Conservation (phyloP, 2,888 invertebrate genomes). For the Allacma fusca region DNA sequence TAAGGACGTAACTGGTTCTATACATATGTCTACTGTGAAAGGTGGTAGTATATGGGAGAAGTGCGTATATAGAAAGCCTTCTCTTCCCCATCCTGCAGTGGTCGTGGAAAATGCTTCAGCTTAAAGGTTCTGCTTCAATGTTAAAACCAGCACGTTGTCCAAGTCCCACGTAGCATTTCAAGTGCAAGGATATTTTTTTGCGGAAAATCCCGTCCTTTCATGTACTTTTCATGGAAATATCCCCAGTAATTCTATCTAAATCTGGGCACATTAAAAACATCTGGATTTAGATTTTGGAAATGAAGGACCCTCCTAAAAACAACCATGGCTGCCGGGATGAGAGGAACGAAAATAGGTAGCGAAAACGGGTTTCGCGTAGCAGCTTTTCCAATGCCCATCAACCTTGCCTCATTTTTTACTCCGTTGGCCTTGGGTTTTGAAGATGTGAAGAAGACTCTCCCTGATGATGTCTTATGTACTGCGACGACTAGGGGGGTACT, state of each 20-base stretch:
- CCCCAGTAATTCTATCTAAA: not conserved
- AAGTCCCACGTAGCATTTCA: slow-evolving; percentile 20
- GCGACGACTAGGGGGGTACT: slow-evolving; percentile 1
- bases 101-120: not conserved
- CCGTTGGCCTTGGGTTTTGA: slow-evolving; percentile 23
- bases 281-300: slow-evolving; percentile 8
- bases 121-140: not conserved
- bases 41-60: too few species aligned
- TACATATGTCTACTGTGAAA: too few species aligned
- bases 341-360: slow-evolving; percentile 26
- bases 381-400: not conserved
- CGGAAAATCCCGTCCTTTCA: not conserved
- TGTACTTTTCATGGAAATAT: not conserved
- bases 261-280: not conserved
- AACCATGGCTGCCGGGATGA: not conserved
- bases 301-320: not conserved
- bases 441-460: slow-evolving; percentile 21
- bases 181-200: slow-evolving; percentile 6
- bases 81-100: not conserved
- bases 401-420: slow-evolving; percentile 34
- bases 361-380: slow-evolving; percentile 37
- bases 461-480: slow-evolving; percentile 15
- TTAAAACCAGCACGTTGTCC: slow-evolving; percentile 17
- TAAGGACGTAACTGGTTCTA: too few species aligned
- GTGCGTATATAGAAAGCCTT: not conserved